Conservation (phyloP, 2,113 vertebrate species). For the Brachyhypopomus occidentalis region DNA sequence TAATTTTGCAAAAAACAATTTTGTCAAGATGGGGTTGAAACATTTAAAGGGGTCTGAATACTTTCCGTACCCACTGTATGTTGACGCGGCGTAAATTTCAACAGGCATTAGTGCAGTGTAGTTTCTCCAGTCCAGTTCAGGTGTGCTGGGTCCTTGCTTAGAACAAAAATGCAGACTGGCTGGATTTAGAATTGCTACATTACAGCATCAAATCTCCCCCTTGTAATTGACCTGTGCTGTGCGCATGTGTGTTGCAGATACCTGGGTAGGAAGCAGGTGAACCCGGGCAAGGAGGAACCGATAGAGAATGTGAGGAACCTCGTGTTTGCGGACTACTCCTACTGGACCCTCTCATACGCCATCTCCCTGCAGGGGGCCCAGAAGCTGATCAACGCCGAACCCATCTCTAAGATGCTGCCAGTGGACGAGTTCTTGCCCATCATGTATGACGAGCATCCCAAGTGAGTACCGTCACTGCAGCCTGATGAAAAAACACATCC, state of each 20-base stretch:
- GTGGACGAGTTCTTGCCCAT: conserved; percentile 97
- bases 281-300: conserved; percentile 73
- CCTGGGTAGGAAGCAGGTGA: conserved; percentile 93
- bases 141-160: no score
- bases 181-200: neutral
- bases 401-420: conserved; percentile 90
- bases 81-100: no score
- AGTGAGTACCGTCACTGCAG: conserved; percentile 72
- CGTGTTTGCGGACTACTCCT: conserved; percentile 87
- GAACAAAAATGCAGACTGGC: no score
- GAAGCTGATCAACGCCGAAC: conserved; percentile 87
- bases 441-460: conserved; percentile 96
- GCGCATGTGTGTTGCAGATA: conserved; percentile 75
- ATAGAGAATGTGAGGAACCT: conserved; percentile 83
- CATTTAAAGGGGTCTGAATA: no score
- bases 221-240: conserved; percentile 12
- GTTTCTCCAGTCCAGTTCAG: no score
- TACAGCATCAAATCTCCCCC: conserved; percentile 9
- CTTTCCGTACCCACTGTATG: no score
- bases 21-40: no score
- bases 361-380: conserved; percentile 86
- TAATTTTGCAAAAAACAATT: no score
- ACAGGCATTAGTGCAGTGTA: no score
- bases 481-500: no score
- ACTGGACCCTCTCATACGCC: conserved; percentile 91